A percentile compares a stretch with the other conserved stretches of the same genome.
phyloP scores from a whole-genome alignment of 2,888 invertebrate species.

The Oegoconia quadripuncta region DNA sequence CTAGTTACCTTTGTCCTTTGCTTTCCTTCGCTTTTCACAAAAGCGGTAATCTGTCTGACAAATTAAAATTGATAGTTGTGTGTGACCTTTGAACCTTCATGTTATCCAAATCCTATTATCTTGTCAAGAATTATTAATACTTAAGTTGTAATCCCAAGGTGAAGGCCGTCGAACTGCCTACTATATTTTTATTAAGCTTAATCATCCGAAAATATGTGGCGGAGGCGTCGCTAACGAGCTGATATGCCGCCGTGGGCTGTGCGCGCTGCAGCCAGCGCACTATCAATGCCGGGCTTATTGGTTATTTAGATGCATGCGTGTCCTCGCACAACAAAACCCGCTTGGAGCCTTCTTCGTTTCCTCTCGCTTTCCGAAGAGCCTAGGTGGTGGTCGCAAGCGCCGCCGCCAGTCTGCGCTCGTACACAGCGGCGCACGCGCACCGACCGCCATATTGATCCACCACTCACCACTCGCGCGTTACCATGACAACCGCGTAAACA shows the following conservation, averaged over 20 bases:
- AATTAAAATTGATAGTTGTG: too few relatives aligned
- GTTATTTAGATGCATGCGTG: too few relatives aligned
- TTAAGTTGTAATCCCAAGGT: conserved; percentile 26
- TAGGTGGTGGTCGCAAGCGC: conserved; percentile 60
- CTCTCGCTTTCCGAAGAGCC: conserved; percentile 68
- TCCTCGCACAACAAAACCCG: conserved; percentile 70
- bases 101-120: too few relatives aligned
- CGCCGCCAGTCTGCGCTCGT: conserved; percentile 64
- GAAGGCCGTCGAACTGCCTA: conserved; percentile 18
- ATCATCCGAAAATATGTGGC: conserved; percentile 12
- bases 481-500: conserved; percentile 73
- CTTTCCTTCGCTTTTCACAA: too few relatives aligned
- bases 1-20: too few relatives aligned
- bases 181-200: conserved; percentile 9
- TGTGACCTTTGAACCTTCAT: too few relatives aligned
- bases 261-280: conserved; percentile 1
- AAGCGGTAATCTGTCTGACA: too few relatives aligned
- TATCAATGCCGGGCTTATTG: conserved; percentile 3
- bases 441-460: conserved; percentile 60
- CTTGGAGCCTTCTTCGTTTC: conserved; percentile 63
- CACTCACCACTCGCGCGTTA: conserved; percentile 44
- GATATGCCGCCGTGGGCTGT: conserved; percentile 7
- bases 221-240: conserved; percentile 14
- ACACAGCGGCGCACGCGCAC: conserved; percentile 66
- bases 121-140: neutral